Evolutionary conservation across 2,888 invertebrate species (phyloP).

Genomic region (Parascotia fuliginaria): DNA sequence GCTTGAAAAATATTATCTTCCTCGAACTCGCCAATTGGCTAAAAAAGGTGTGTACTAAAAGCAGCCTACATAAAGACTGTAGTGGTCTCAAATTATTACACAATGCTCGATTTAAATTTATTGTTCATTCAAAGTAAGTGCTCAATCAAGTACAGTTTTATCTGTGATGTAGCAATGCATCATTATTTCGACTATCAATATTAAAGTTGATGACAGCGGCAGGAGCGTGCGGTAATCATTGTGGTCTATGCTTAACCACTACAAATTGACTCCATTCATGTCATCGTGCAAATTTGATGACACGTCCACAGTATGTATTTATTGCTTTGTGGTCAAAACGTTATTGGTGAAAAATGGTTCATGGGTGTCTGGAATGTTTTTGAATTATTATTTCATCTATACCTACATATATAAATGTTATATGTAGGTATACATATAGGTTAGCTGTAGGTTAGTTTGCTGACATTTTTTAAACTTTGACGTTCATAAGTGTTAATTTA

Average conservation of each 20-base stretch:
- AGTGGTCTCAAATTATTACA: too few species aligned
- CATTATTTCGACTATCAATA: slow-evolving; percentile 26
- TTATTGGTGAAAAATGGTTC: slow-evolving; percentile 21
- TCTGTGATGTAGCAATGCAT: not conserved
- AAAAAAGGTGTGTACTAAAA: too few species aligned
- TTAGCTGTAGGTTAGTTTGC: too few species aligned
- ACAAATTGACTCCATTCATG: slow-evolving; percentile 55
- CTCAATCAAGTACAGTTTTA: not conserved
- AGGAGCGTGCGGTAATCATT: slow-evolving; percentile 43
- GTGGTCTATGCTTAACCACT: slow-evolving; percentile 46
- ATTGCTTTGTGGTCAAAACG: slow-evolving; percentile 31
- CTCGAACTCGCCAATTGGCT: too few species aligned
- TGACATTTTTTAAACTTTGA: too few species aligned
- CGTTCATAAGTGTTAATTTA: too few species aligned
- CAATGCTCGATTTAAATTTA: too few species aligned
- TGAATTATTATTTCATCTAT: not conserved
- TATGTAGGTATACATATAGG: too few species aligned
- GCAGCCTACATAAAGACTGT: too few species aligned
- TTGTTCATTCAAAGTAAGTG: too few species aligned
- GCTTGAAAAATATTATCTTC: too few species aligned
- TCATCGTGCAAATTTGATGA: slow-evolving; percentile 43
- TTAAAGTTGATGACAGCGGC: slow-evolving; percentile 36
- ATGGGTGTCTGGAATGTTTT: not conserved
- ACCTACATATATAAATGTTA: not conserved
- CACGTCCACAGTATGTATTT: slow-evolving; percentile 33